Evolutionary conservation across 2,113 vertebrate species (phyloP).

Genomic region (Zapus hudsonius): DNA sequence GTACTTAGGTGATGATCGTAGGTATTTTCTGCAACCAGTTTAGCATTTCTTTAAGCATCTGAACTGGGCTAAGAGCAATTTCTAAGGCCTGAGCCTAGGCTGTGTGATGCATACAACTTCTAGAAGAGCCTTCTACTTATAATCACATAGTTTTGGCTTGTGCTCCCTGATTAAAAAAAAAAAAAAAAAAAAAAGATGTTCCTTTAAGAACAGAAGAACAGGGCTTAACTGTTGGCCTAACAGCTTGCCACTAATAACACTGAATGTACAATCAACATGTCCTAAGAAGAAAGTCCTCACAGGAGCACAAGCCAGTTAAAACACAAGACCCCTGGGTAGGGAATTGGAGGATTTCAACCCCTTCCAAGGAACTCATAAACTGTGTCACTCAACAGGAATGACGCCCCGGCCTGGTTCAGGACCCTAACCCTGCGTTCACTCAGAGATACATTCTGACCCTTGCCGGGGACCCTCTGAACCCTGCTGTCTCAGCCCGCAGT

Average conservation of each 20-base stretch:
- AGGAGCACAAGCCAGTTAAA: background rate
- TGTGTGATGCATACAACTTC: background rate
- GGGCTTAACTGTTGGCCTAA: constrained; percentile 63
- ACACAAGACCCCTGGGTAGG: too few relatives aligned
- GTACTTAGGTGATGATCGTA: accelerated
- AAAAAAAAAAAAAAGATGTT: constrained; percentile 76
- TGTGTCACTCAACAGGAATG: background rate
- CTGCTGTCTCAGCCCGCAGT: background rate
- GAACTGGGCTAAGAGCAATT: background rate
- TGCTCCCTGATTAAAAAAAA: constrained; percentile 66
- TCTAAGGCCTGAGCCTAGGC: constrained; percentile 47
- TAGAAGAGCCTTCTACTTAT: constrained; percentile 40
- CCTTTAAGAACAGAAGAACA: constrained; percentile 68
- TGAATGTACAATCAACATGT: constrained; percentile 65
- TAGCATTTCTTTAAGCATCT: background rate
- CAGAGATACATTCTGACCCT: background rate
- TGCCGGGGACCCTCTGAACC: background rate
- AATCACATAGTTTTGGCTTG: constrained; percentile 39
- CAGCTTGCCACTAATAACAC: constrained; percentile 38
- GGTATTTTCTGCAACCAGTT: background rate
- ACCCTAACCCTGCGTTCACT: background rate
- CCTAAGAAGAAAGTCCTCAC: constrained; percentile 20
- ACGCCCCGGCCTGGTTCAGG: background rate
- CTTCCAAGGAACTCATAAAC: background rate
- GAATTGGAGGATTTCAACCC: background rate